Base-by-base conservation (phyloP, 2,113 vertebrate genomes). In the Thamnaconus septentrionalis region DNA sequence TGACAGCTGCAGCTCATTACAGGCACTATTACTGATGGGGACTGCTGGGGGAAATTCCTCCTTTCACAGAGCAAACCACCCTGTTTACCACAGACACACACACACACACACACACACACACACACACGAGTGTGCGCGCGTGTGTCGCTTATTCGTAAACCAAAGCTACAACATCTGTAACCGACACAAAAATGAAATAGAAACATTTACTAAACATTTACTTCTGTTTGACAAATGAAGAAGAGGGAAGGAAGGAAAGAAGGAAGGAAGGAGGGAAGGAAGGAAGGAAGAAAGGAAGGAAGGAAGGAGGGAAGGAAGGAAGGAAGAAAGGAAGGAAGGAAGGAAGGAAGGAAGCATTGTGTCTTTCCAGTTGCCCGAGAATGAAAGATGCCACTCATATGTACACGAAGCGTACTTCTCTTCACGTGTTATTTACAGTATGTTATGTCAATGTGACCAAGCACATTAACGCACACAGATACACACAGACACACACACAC, bases 161-260 rank as follows among this genome's bases (percentile, higher is more conserved):
- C 85, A 89, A 92, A 87, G 90, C 88, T 89, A 89, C 69, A 91
- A 94, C 91, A 93, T 89, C 92, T 89, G 94, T 93, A 94, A 93
- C 89, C 90, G 90, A 92, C 76, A 64, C 63, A 93, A 92, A 93
- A 56, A 63, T 62, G 42, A 78, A 69, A 84, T 41, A 51, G 59
- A 63, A 73, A 76, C 56, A 69, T 72, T 78, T 62, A 50, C 59
- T 7, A 91, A 84, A 93, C 94, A 93, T 94, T 95, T 93, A 91
- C 92, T 91, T 87, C 89, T 87, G 87, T 86, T 87, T 91, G 80
- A 86, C 90, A 90, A 91, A 92, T 79, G 7, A 64, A 31, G 54
- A 39, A 44, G 60, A 61, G 55, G 31, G 53, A 61, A 67, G 69
- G 40, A 7, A 64, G 10, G 18, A 31, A 31, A 2, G 18, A 31